Base-by-base conservation (phyloP, 2,113 vertebrate genomes). In the Cheilinus undulatus region DNA sequence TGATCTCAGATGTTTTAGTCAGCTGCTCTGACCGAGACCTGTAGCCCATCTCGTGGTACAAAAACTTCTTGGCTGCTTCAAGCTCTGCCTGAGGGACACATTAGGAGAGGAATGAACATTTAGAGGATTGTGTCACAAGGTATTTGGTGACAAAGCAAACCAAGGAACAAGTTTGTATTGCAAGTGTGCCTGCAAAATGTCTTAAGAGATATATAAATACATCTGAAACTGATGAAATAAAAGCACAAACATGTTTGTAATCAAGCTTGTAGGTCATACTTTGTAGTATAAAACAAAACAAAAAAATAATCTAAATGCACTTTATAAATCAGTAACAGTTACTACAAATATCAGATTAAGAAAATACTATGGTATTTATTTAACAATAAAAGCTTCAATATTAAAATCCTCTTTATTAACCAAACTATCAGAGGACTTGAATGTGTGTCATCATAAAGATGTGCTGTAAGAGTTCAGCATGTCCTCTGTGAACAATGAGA, bases 31-130 rank as follows among this genome's bases (percentile, higher is more conserved):
- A 95, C 8, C 96, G 96, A 22, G 96, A 95, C 86, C 97, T 97
- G 93, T 97, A 99, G 86, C 98, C 98, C 98, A 99, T 99, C 92
- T 99, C 97, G 0, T 95, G 94, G 71, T 99, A 95, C 7, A 99
- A 86, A 60, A 99, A 99, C 50, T 88, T 95, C 82, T 67, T 95
- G 0, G 97, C 98, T 0, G 90, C 84, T 49, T 95, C 94, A 3
- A 99, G 92, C 89, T 99, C 94, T 15, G 94, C 94, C 98, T 99
- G 40, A 32, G 63, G 56, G 69, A 23, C 54, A 49, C 45, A 36
- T 22, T 0, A 53, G 3, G 23, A 4, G 13, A 45, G 8, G 13
- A 52, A 14, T 27, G 4, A 17, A 28, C 2, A 9, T 17, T 42
- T 15, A 6, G 19, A 45, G 17, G 15, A 19, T 17, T 42, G 40